phyloP scores from a whole-genome alignment of 1,140 invertebrate genomes.

The Cydia splendana region DNA sequence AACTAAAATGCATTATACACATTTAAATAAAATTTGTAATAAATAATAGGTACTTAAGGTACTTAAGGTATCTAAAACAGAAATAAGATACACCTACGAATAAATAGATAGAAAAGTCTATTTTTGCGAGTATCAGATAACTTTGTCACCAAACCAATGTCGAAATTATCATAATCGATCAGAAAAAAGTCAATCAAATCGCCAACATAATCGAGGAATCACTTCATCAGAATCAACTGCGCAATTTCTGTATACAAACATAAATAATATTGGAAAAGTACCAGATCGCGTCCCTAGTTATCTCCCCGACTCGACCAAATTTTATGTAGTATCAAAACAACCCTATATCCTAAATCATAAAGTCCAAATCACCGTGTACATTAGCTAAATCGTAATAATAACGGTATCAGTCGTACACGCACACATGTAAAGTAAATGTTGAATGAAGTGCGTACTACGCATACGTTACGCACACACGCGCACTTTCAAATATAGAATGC shows the following conservation, averaged over 20 bases:
- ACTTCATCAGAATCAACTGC: background rate
- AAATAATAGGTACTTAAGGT: no score
- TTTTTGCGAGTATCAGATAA: no score
- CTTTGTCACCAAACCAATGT: no score
- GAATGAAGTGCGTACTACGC: slow-evolving; percentile 7
- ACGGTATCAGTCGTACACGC: slow-evolving; percentile 14
- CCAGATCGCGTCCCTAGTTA: slow-evolving; percentile 20
- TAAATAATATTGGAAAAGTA: slow-evolving; percentile 23
- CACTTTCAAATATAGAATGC: background rate
- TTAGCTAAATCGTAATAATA: background rate
- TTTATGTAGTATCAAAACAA: slow-evolving; percentile 1
- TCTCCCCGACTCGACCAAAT: background rate
- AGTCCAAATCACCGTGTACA: background rate
- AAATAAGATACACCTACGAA: no score
- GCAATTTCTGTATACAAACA: slow-evolving; percentile 29
- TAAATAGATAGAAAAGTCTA: no score
- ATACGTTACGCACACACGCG: slow-evolving; percentile 10
- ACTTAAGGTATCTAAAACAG: no score
- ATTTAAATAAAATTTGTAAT: no score
- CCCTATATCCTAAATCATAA: background rate
- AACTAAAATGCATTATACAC: no score
- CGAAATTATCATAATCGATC: background rate
- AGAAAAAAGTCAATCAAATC: background rate
- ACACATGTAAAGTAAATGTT: background rate
- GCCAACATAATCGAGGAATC: background rate